Evolutionary conservation across 2,888 invertebrate species (phyloP), one percentile per base, ranked within the genome.

Genomic region (Dasysyrphus albostriatus): DNA sequence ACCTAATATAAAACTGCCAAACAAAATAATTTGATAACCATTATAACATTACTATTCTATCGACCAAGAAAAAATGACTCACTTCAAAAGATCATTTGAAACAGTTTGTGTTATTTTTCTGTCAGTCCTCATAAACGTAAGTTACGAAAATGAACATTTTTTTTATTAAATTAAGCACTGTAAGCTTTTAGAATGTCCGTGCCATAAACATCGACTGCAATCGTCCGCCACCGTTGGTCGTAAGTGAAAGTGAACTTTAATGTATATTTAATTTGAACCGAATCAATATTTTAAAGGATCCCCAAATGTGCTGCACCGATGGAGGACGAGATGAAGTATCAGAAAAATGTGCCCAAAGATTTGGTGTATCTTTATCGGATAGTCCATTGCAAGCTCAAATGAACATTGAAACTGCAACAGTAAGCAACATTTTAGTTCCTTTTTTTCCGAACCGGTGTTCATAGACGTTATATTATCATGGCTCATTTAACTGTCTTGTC

Each of bases 161-260:
- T 24, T 1, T 24, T 24, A 24, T 2, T 24, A n/a, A 14, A 4
- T 24, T 16, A 14, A n/a, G 16, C 0, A 49, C 24, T 24, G 24
- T 24, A 24, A 24, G 3, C 4, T 69, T 58, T 4, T 59, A 84
- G 84, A 56, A 39, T 9, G 24, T 24, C 1, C 16, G 1, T 29
- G 85, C 82, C 1, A 89, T 89, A 39, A 82, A 89, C 9, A 90
- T 91, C 58, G 91, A 92, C 74, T 92, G 92, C 32, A 90, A 89
- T 73, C 88, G 89, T 58, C 92, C 92, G 2, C 92, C 92, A 3
- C 91, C 90, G 56, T 88, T 92, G 78, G 91, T 92, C 83, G 92
- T 92, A 90, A 90, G 91, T 89, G n/a, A 7, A 14, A 51, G 14
- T 0, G 1, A 74, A 0, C 10, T 8, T n/a, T 34, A n/a, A n/a